Evolutionary conservation across 2,888 invertebrate genomes (phyloP).

Genomic region (Encarsia formosa): DNA sequence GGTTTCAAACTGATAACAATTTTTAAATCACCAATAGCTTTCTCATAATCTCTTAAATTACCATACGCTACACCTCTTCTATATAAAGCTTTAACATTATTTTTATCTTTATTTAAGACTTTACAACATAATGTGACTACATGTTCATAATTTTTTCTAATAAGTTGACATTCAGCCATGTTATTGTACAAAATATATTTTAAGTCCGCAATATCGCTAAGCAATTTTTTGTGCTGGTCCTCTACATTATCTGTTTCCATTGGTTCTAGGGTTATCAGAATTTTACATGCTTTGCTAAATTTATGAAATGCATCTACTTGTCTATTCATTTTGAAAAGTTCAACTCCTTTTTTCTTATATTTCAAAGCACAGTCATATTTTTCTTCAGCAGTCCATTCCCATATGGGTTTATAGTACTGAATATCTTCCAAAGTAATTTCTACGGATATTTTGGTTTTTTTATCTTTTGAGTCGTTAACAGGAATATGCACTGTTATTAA

Average conservation of each 20-base stretch:
- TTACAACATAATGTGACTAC: slow-evolving; percentile 61
- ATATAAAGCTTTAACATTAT: slow-evolving; percentile 55
- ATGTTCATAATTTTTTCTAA: slow-evolving; percentile 63
- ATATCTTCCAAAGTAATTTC: slow-evolving; percentile 51
- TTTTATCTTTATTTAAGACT: slow-evolving; percentile 48
- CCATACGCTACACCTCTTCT: slow-evolving; percentile 53
- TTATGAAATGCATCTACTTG: slow-evolving; percentile 66
- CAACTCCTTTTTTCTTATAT: slow-evolving; percentile 60
- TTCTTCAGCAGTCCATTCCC: slow-evolving; percentile 58
- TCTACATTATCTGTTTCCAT: slow-evolving; percentile 48
- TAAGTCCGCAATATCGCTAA: slow-evolving; percentile 55
- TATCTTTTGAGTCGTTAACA: slow-evolving; percentile 37
- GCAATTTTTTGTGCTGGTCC: neutral
- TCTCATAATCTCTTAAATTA: slow-evolving; percentile 62
- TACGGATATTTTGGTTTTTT: slow-evolving; percentile 50
- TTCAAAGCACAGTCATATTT: slow-evolving; percentile 54
- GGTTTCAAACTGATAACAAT: slow-evolving; percentile 60
- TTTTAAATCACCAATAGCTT: slow-evolving; percentile 60
- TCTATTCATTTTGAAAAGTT: slow-evolving; percentile 62
- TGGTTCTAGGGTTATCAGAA: slow-evolving; percentile 63
- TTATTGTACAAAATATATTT: slow-evolving; percentile 74
- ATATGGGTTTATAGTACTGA: slow-evolving; percentile 54
- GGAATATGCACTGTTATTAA: slow-evolving; percentile 39
- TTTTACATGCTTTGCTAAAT: slow-evolving; percentile 71
- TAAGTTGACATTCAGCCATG: slow-evolving; percentile 76